These are phyloP conservation scores for Ambastaia sidthimunki DNA, from an alignment of 2,797 vertebrate genomes.

Conservation along the genomic window DNA sequence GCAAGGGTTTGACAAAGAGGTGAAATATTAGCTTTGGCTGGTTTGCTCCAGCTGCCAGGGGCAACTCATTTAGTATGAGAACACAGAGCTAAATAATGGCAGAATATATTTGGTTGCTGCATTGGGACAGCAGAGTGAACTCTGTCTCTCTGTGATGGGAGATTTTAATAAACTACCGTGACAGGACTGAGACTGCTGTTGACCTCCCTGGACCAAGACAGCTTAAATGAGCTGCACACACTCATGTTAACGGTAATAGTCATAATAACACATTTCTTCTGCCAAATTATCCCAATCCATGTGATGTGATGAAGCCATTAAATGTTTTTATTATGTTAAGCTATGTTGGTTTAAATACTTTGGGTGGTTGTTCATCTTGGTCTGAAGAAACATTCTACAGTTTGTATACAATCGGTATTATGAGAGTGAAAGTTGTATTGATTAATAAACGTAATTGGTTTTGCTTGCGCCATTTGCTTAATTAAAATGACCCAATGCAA, in stretches of 20 bases:
- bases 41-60: conserved; percentile 52
- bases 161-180: conserved; percentile 58
- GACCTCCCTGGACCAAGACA: conserved; percentile 48
- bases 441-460: too few relatives aligned
- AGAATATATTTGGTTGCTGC: conserved; percentile 40
- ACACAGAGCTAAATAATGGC: conserved; percentile 42
- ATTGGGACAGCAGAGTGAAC: conserved; percentile 49
- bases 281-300: too few relatives aligned
- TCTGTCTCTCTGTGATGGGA: conserved; percentile 41
- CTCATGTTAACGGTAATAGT: conserved; percentile 21
- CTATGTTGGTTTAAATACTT: background rate
- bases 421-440: too few relatives aligned
- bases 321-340: too few relatives aligned
- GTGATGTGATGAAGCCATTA: too few relatives aligned
- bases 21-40: conserved; percentile 56
- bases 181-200: conserved; percentile 45
- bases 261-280: conserved; percentile 1
- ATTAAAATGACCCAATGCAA: background rate
- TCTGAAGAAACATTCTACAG: background rate
- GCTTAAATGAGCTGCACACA: conserved; percentile 40
- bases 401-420: too few relatives aligned
- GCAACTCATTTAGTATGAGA: conserved; percentile 58
- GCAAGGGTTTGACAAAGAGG: conserved; percentile 44
- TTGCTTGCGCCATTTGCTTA: background rate
- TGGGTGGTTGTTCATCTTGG: background rate